Evolutionary conservation across 1,140 invertebrate species (phyloP).

Genomic region (Micrasema longulum): DNA sequence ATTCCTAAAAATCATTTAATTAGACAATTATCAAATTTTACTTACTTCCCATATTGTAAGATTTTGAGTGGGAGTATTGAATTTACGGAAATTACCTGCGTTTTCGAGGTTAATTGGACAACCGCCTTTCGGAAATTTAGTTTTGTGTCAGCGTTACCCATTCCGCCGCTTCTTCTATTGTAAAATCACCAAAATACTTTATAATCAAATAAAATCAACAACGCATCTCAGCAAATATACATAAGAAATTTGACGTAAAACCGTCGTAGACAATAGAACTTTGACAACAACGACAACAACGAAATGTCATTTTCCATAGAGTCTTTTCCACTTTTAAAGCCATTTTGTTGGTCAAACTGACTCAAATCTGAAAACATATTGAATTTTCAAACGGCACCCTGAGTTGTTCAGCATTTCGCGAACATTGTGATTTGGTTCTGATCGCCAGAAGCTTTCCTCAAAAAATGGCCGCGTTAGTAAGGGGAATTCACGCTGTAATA

Average conservation of each 20-base stretch:
- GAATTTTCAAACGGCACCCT: slow-evolving; percentile 8
- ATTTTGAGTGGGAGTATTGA: slow-evolving; percentile 28
- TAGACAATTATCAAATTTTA: slow-evolving; percentile 9
- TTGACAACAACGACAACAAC: slow-evolving; percentile 39
- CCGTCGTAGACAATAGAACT: slow-evolving; percentile 42
- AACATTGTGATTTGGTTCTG: no score
- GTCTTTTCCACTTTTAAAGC: not conserved
- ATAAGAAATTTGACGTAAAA: slow-evolving; percentile 40
- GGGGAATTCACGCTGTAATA: slow-evolving; percentile 40
- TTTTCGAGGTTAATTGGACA: slow-evolving; percentile 95
- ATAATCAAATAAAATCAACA: slow-evolving; percentile 29
- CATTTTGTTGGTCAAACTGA: slow-evolving; percentile 8
- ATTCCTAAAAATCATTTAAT: slow-evolving; percentile 19
- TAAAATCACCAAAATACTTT: slow-evolving; percentile 14
- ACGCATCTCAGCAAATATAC: slow-evolving; percentile 33
- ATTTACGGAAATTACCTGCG: slow-evolving; percentile 75
- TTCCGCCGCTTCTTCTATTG: slow-evolving; percentile 59
- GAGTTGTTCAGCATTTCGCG: slow-evolving; percentile 28
- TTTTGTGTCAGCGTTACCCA: slow-evolving; percentile 98
- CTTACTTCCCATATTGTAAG: slow-evolving; percentile 43
- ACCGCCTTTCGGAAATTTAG: slow-evolving; percentile 97
- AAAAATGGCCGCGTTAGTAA: slow-evolving; percentile 47
- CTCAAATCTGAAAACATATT: slow-evolving; percentile 1
- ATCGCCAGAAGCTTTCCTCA: not conserved
- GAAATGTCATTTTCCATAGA: slow-evolving; percentile 35